phyloP scores from a whole-genome alignment of 2,113 vertebrate genomes.

The Pogona vitticeps region DNA sequence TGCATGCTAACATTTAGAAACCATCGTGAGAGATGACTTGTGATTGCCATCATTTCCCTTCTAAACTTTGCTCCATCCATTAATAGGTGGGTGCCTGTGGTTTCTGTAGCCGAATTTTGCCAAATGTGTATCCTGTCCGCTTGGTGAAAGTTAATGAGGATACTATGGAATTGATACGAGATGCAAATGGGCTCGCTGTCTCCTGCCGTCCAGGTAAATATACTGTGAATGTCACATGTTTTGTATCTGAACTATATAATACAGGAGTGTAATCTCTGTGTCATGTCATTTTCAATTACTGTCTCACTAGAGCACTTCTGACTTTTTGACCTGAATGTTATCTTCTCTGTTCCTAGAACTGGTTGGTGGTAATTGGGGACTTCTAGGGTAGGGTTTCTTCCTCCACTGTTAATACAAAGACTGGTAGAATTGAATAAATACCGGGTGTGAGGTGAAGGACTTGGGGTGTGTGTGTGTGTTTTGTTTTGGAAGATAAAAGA shows the following conservation, averaged over 20 bases:
- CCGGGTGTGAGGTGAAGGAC: neutral
- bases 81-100: constrained; percentile 91
- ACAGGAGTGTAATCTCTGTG: neutral
- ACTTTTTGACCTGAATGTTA: neutral
- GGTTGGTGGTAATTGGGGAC: neutral
- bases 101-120: constrained; percentile 95
- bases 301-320: neutral
- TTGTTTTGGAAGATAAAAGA: neutral
- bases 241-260: constrained; percentile 59
- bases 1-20: neutral
- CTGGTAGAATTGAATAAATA: neutral
- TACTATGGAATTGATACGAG: constrained; percentile 96
- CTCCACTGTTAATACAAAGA: neutral
- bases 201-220: constrained; percentile 88
- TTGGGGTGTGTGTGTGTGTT: neutral
- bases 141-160: constrained; percentile 94
- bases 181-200: constrained; percentile 89
- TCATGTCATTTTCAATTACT: neutral
- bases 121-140: constrained; percentile 91
- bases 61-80: neutral
- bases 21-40: neutral
- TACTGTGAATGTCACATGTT: constrained; percentile 79
- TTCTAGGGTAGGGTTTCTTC: neutral
- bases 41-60: neutral
- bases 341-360: neutral